These are phyloP conservation scores for Lobophora halterata DNA, from an alignment of 2,888 invertebrate genomes.

Conservation along the genomic window DNA sequence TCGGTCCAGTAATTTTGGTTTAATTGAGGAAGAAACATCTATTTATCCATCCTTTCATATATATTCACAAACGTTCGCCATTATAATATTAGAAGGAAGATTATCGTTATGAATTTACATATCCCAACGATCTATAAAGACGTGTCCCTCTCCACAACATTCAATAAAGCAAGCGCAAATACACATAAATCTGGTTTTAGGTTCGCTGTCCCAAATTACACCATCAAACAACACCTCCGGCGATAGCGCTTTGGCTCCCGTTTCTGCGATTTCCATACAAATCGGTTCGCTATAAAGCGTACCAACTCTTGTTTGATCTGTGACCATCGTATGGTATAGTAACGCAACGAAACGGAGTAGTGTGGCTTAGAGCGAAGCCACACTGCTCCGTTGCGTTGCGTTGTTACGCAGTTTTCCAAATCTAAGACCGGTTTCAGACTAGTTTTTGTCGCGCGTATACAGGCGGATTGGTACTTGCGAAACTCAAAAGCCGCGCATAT, in stretches of 20 bases:
- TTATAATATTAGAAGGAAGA: background rate
- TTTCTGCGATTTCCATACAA: conserved; percentile 75
- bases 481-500: too few species aligned
- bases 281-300: conserved; percentile 67
- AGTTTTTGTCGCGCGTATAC: too few species aligned
- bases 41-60: too few species aligned
- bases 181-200: conserved; percentile 72
- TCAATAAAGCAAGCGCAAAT: conserved; percentile 67
- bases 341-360: too few species aligned
- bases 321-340: background rate
- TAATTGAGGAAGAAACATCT: too few species aligned
- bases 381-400: background rate
- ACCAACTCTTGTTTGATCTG: conserved; percentile 24
- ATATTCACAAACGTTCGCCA: background rate
- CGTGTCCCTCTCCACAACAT: conserved; percentile 60
- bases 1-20: too few species aligned
- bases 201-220: conserved; percentile 72
- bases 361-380: too few species aligned
- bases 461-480: too few species aligned
- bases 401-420: too few species aligned
- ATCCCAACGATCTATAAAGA: conserved; percentile 50
- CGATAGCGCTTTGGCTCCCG: conserved; percentile 52
- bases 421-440: too few species aligned
- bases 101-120: conserved; percentile 4
- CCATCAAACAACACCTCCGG: conserved; percentile 70